Evolutionary conservation across 2,888 invertebrate species (phyloP).

Genomic region (Drosophila merina): DNA sequence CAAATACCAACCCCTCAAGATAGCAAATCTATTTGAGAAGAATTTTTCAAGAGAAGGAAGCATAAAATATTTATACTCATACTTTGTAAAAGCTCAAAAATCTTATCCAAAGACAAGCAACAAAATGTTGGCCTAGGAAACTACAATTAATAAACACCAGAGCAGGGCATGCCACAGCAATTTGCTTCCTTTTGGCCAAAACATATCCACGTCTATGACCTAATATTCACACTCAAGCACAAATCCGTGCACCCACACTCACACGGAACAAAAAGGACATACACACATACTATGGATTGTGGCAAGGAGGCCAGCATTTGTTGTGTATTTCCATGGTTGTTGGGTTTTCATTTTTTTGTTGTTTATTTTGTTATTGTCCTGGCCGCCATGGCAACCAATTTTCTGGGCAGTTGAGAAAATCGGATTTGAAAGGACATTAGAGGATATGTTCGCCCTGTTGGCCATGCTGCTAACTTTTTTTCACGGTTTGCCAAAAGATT

Average conservation of each 20-base stretch:
- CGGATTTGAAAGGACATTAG: slow-evolving; percentile 44
- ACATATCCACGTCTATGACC: slow-evolving; percentile 20
- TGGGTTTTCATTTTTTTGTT: slow-evolving; percentile 34
- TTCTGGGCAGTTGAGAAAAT: slow-evolving; percentile 33
- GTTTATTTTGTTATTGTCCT: slow-evolving; percentile 44
- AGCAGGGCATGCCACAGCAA: slow-evolving; percentile 19
- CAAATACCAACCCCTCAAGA: slow-evolving; percentile 17
- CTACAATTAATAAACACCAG: slow-evolving; percentile 23
- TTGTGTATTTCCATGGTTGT: slow-evolving; percentile 48
- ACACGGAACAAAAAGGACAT: slow-evolving; percentile 6
- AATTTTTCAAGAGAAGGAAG: background rate
- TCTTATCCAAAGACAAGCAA: background rate
- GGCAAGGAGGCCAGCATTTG: slow-evolving; percentile 9
- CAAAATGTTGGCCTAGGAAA: slow-evolving; percentile 29
- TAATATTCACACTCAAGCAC: slow-evolving; percentile 33
- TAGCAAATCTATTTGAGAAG: background rate
- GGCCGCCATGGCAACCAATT: slow-evolving; percentile 53
- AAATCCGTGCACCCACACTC: slow-evolving; percentile 4
- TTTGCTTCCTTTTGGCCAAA: slow-evolving; percentile 17
- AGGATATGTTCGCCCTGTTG: slow-evolving; percentile 22
- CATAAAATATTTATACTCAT: background rate
- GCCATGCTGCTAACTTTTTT: slow-evolving; percentile 27
- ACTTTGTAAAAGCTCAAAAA: background rate
- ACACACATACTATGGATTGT: background rate
- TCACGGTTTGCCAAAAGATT: slow-evolving; percentile 16